Base-by-base conservation (phyloP, 2,113 vertebrate species). In the Paraplagusia blochii region DNA sequence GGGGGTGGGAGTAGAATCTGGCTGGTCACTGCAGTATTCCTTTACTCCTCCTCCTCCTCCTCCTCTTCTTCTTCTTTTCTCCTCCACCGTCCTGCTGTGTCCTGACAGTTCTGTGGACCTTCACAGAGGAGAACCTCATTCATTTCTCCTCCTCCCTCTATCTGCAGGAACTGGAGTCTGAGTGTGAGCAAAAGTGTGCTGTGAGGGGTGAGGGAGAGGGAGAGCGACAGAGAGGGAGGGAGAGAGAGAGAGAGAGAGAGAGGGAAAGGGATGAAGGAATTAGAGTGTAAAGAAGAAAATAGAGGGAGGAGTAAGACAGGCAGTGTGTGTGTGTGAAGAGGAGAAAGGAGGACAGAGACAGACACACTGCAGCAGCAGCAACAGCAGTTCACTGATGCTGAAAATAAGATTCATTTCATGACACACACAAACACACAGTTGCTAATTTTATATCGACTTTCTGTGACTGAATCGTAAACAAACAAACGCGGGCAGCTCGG, bases 371-470 rank as follows among this genome's bases (percentile, higher is more conserved):
- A 84, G 83, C 81, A 87, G 86, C 72, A 29, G 22, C 22, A 29
- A 6, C 22, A 29, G 22, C 22, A 29, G 66, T 79, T 83, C 78
- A 88, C 83, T 71, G 80, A 87, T 79, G 81, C 83, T 76, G 72
- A 84, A 88, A 82, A 82, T 74, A 76, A 84, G 79, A 77, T 85
- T 65, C 74, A 69, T 82, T 86, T 81, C 68, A 79, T 75, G 69
- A 71, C 53, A 48, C 34, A 13, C 55, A 75, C 70, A 70, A 55
- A 75, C 70, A 70, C 53, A 74, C 35, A 75, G 77, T 81, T 69
- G 66, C 63, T 61, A 69, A 77, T 66, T 66, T 53, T 50, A 68
- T 63, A 67, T 65, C 63, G 76, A 78, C 62, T 73, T 77, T 12
- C 44, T 42, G 59, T 44, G 51, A 47, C 53, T 51, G 57, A 75